A percentile compares a stretch with the other conserved stretches of the same genome.
Conservation (phyloP, 2,888 invertebrate genomes). For the Lysandra coridon region DNA sequence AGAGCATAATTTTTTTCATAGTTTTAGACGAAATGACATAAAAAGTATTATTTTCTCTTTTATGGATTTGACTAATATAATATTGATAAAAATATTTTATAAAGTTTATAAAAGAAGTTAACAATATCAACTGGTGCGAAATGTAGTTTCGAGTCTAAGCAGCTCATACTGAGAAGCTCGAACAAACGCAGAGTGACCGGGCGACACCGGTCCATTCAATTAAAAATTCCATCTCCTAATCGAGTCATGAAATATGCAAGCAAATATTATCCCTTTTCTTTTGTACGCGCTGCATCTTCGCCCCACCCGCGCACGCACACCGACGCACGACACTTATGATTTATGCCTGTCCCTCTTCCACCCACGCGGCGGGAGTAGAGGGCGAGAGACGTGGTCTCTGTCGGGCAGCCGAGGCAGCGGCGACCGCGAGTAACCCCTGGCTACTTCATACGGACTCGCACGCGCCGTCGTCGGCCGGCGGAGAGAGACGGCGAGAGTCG, state of each 20-base stretch:
- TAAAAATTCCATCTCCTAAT: conserved; percentile 81
- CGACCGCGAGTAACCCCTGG: conserved; percentile 81
- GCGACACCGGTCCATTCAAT: conserved; percentile 70
- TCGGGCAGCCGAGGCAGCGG: conserved; percentile 71
- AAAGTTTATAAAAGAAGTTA: background rate
- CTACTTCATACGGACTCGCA: conserved; percentile 77
- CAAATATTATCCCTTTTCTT: conserved; percentile 81
- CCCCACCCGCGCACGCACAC: conserved; percentile 81
- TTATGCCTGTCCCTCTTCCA: conserved; percentile 62
- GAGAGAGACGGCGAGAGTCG: conserved; percentile 73
- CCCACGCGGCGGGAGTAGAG: conserved; percentile 50
- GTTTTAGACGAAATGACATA: background rate
- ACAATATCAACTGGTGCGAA: background rate
- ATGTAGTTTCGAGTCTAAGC: conserved; percentile 31
- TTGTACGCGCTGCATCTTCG: conserved; percentile 79
- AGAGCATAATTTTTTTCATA: background rate
- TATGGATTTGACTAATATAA: background rate
- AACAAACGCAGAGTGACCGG: conserved; percentile 62
- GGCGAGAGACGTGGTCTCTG: conserved; percentile 61
- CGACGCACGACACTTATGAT: conserved; percentile 73
- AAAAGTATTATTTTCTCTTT: background rate
- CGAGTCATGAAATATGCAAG: conserved; percentile 81
- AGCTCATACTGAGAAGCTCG: conserved; percentile 20
- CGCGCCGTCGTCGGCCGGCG: conserved; percentile 76
- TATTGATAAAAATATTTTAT: background rate